Conservation (phyloP, 2,797 vertebrate genomes). For the Trematomus bernacchii region DNA sequence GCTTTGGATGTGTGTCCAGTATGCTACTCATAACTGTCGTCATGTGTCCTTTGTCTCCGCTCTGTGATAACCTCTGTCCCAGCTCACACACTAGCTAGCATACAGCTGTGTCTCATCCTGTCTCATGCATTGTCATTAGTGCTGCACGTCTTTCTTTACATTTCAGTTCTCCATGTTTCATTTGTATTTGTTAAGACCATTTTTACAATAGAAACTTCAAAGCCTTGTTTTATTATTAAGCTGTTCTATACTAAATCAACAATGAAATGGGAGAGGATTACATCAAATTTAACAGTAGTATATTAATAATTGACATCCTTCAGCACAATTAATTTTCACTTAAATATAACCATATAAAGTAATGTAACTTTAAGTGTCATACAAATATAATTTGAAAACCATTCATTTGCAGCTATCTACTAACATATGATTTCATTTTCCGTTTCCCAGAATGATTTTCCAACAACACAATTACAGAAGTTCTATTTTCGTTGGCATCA, state of each 20-base stretch:
- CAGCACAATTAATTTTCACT: neutral
- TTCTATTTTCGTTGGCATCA: constrained; percentile 9
- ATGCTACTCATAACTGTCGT: constrained; percentile 34
- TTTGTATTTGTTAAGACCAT: constrained; percentile 15
- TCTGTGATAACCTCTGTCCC: constrained; percentile 3
- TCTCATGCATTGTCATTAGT: constrained; percentile 22
- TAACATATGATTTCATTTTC: too few species aligned
- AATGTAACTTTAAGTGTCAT: neutral
- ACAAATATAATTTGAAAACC: neutral
- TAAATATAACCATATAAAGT: neutral
- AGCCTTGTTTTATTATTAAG: neutral
- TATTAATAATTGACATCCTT: too few species aligned
- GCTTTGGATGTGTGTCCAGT: constrained; percentile 26
- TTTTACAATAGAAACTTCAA: neutral
- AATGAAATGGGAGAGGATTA: constrained; percentile 1
- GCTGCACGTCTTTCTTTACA: constrained; percentile 18
- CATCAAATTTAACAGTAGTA: neutral
- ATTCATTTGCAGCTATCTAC: neutral
- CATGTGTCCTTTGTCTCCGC: constrained; percentile 12
- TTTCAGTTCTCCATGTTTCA: constrained; percentile 9
- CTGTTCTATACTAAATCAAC: neutral
- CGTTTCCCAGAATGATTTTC: too few species aligned
- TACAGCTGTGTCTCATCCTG: constrained; percentile 23
- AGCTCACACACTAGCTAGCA: constrained; percentile 16
- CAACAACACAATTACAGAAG: neutral